Percentiles rank a stretch among this genome's conserved stretches.
Evolutionary conservation across 2,888 invertebrate genomes (phyloP).

Genomic region (Lithophane leautieri): DNA sequence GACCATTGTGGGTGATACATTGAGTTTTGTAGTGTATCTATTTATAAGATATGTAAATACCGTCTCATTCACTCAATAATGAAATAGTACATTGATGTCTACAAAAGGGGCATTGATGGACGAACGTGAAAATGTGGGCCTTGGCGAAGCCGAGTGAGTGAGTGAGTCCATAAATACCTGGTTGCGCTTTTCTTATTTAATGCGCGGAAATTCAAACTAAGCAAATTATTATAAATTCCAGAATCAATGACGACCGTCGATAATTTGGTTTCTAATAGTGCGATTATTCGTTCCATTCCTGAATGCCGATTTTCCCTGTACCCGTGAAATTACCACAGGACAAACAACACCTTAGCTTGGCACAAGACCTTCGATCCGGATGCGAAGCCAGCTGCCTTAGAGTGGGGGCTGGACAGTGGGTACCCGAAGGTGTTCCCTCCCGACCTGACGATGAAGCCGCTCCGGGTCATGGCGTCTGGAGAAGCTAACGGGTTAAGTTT

Average conservation of each 20-base stretch:
- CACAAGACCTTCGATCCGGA: slow-evolving; percentile 76
- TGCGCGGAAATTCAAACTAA: no score
- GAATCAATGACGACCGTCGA: no score
- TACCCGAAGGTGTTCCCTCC: slow-evolving; percentile 84
- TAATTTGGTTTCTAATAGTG: no score
- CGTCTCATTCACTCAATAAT: neutral
- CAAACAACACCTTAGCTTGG: slow-evolving; percentile 82
- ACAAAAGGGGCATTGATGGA: no score
- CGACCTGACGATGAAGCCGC: slow-evolving; percentile 76
- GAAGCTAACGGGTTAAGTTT: slow-evolving; percentile 84
- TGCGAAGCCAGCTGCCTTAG: slow-evolving; percentile 66
- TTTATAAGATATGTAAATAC: neutral
- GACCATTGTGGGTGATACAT: neutral
- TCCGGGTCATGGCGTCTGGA: slow-evolving; percentile 84
- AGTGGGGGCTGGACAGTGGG: slow-evolving; percentile 83
- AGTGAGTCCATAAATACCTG: no score
- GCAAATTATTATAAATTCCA: no score
- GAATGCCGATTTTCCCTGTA: neutral
- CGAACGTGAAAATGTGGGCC: no score
- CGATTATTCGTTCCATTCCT: neutral
- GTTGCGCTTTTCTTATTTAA: no score
- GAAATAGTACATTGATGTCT: no score
- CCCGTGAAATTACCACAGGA: slow-evolving; percentile 69
- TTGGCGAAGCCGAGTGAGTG: no score
- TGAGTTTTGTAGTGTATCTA: neutral